phyloP scores from a whole-genome alignment of 2,113 vertebrate species.

The Chaenogobius annularis region DNA sequence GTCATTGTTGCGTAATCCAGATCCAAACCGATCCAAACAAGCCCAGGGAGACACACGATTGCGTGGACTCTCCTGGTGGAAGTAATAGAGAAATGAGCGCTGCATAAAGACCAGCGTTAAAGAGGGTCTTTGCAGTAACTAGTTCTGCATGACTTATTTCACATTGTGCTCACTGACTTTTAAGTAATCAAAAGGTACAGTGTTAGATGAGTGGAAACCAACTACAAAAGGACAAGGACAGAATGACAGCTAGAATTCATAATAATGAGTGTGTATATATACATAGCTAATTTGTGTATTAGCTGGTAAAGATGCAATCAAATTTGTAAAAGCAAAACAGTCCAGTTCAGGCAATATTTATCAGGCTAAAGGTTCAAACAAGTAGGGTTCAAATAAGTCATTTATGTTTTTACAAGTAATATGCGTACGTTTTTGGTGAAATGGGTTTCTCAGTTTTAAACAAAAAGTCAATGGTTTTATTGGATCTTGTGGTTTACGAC shows the following conservation, averaged over 20 bases:
- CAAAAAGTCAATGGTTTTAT: too few relatives aligned
- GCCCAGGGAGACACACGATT: background rate
- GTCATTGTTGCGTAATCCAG: conserved; percentile 8
- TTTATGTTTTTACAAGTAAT: too few relatives aligned
- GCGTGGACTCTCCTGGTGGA: background rate
- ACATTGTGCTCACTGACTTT: background rate
- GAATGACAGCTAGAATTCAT: background rate
- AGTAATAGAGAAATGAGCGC: conserved; percentile 7
- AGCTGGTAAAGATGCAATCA: too few relatives aligned
- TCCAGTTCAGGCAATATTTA: too few relatives aligned
- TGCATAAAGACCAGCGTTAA: conserved; percentile 2
- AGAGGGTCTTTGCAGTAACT: background rate
- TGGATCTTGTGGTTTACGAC: too few relatives aligned
- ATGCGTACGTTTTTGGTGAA: too few relatives aligned
- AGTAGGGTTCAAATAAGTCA: too few relatives aligned
- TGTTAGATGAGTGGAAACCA: background rate
- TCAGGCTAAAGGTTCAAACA: too few relatives aligned
- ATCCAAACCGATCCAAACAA: background rate
- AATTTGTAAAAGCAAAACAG: background rate
- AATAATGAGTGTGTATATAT: background rate
- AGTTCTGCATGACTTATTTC: background rate
- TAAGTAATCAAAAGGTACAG: background rate
- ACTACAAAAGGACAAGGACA: background rate
- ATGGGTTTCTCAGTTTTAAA: too few relatives aligned
- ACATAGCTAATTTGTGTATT: background rate